Evolutionary conservation across 1,140 invertebrate genomes (phyloP), one percentile per base, ranked within the genome.

Genomic region (Zaprionus camerounensis): DNA sequence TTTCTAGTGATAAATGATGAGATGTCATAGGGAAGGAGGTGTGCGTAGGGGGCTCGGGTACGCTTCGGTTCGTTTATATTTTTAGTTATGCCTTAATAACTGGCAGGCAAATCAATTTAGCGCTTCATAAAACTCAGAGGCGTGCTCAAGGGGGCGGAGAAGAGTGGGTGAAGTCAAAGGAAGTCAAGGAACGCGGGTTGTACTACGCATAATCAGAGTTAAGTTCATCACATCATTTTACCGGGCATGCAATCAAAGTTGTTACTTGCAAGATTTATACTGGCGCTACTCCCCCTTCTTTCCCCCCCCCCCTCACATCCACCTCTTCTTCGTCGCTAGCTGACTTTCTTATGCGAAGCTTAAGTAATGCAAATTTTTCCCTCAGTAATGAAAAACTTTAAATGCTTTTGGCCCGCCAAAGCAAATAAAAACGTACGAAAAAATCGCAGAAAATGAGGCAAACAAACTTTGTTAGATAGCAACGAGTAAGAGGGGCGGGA

Each of bases 51-150:
- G 12, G 20, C 46, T 49, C 17, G 3, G 7, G 20, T 68, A 61
- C 68, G 73, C 63, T 49, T 36, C 56, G 81, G 68, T 69, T 88
- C 81, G 81, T 84, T 88, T 84, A 88, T 88, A 87, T 81, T 88
- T 87, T 88, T 84, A 88, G 84, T 88, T 81, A 84, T 87, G 84
- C 81, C 75, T 79, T 81, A 84, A 88, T 87, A 83, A 83, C 78
- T 64, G 84, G 68, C 81, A 76, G 78, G 68, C 84, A 74, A 87
- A 87, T 87, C 83, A 87, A 87, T 87, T 87, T 87, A 68, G 83
- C 83, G 83, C 83, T 81, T 76, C 83, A 87, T 87, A 72, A 88
- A 83, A 76, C 62, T 55, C 61, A 41, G 41, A 3, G 13, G n/a
- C 26, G 24, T n/a, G 26, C 20, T 2, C 20, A 15, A 28, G 13